phyloP scores from a whole-genome alignment of 2,113 vertebrate species.

The Orthonyx spaldingii region DNA sequence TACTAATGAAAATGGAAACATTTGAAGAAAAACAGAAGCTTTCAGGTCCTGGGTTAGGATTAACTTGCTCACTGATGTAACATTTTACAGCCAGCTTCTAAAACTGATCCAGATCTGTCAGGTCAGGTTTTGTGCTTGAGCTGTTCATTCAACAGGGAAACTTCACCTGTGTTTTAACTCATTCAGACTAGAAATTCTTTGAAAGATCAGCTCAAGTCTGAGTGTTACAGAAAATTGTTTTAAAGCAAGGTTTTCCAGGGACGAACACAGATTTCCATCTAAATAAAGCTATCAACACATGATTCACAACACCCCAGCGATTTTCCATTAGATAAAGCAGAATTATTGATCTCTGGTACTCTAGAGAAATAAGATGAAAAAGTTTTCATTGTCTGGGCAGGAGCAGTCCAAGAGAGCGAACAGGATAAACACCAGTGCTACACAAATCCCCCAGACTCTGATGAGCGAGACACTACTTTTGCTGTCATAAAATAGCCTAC shows the following conservation, averaged over 20 bases:
- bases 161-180: neutral
- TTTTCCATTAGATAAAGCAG: neutral
- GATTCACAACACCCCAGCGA: neutral
- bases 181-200: neutral
- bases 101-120: neutral
- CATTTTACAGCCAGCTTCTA: neutral
- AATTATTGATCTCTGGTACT: neutral
- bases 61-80: neutral
- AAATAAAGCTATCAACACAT: neutral
- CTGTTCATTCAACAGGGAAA: neutral
- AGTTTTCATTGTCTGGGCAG: neutral
- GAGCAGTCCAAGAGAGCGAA: neutral
- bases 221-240: neutral
- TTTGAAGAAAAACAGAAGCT: constrained; percentile 18
- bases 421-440: neutral
- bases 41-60: neutral
- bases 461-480: neutral
- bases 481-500: neutral
- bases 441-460: neutral
- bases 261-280: neutral
- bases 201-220: neutral
- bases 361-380: neutral
- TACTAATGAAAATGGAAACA: neutral
- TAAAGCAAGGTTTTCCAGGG: neutral
- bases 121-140: neutral